A percentile compares a stretch with the other conserved stretches of the same genome.
Conservation (phyloP, 2,888 invertebrate species). For the Dioctria rufipes region DNA sequence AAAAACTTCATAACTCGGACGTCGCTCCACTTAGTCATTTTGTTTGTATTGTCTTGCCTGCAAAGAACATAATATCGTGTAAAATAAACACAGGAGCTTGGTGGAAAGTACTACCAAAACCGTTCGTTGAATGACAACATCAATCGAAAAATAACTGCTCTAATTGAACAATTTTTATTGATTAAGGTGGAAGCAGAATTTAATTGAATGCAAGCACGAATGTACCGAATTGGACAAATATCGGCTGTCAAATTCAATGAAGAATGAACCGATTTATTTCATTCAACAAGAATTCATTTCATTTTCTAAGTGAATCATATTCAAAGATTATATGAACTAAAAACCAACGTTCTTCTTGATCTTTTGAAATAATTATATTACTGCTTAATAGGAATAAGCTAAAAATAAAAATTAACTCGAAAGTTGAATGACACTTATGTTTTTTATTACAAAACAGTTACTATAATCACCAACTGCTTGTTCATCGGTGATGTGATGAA, state of each 20-base stretch:
- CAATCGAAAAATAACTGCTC: neutral
- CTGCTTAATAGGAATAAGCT: too few species aligned
- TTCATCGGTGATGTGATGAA: too few species aligned
- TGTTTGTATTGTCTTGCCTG: neutral
- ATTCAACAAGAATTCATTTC: neutral
- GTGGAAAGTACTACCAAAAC: neutral
- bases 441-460: too few species aligned
- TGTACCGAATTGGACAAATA: neutral
- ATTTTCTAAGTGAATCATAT: neutral
- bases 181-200: neutral
- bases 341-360: too few species aligned
- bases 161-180: neutral
- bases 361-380: too few species aligned
- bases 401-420: too few species aligned
- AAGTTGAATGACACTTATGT: too few species aligned
- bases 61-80: neutral
- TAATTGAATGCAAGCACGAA: neutral
- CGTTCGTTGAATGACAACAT: neutral
- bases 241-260: neutral
- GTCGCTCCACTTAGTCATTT: conserved; percentile 65
- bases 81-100: neutral
- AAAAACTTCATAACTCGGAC: conserved; percentile 65
- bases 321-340: too few species aligned
- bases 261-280: neutral
- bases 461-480: too few species aligned